phyloP scores from a whole-genome alignment of 1,140 invertebrate genomes.

The Apis laboriosa region DNA sequence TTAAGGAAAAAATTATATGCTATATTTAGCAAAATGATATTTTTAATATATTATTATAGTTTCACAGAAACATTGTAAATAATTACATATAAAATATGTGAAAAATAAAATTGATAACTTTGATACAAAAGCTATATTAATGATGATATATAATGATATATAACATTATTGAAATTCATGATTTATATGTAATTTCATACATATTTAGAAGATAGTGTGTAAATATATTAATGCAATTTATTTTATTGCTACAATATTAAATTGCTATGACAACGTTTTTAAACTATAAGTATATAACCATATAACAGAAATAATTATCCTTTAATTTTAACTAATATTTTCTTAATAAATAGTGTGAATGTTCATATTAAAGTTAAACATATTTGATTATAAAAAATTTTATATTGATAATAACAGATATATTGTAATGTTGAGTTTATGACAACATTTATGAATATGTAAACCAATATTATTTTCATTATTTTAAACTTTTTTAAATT shows the following conservation, averaged over 20 bases:
- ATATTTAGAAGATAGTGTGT: not conserved
- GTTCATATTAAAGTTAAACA: not conserved
- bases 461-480: not conserved
- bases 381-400: not conserved
- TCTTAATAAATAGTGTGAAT: not conserved
- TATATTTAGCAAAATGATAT: not conserved
- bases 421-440: not conserved
- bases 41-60: not conserved
- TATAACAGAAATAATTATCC: not conserved
- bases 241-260: not conserved
- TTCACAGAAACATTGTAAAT: constrained; percentile 18
- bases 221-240: not conserved
- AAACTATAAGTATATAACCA: too few species aligned
- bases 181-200: not conserved
- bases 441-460: not conserved
- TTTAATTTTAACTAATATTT: not conserved
- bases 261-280: not conserved
- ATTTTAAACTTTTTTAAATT: not conserved
- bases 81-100: not conserved
- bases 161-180: not conserved
- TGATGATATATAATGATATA: not conserved
- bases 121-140: not conserved
- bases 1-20: not conserved
- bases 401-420: not conserved
- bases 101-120: not conserved